Evolutionary conservation across 2,113 vertebrate species (phyloP).

Genomic region (Gallinago paraguaiae): DNA sequence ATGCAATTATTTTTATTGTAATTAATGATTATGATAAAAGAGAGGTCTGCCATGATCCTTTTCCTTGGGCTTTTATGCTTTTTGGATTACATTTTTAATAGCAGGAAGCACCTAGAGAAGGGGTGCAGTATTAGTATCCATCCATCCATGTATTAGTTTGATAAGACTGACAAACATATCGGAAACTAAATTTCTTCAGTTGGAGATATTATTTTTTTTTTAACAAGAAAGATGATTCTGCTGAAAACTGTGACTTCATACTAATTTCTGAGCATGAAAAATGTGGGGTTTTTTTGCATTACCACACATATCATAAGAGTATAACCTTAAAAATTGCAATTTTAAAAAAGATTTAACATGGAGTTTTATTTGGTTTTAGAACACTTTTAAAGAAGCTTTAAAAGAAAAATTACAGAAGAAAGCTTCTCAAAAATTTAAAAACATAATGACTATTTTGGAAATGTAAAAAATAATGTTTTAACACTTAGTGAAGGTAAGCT

Average conservation of each 20-base stretch:
- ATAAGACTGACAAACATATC: background rate
- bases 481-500: background rate
- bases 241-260: background rate
- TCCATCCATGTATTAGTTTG: background rate
- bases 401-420: background rate
- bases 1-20: background rate
- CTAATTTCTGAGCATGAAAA: background rate
- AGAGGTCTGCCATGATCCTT: background rate
- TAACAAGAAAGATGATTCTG: background rate
- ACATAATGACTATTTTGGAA: background rate
- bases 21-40: background rate
- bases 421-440: background rate
- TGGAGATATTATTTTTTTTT: background rate
- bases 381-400: background rate
- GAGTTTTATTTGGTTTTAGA: background rate
- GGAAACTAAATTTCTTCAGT: background rate
- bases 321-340: background rate
- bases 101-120: background rate
- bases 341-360: background rate
- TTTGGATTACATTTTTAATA: background rate
- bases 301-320: background rate
- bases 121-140: background rate
- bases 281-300: background rate
- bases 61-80: background rate
- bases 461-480: background rate